These are phyloP conservation scores for Natator depressus DNA, from an alignment of 2,113 vertebrate species.

Conservation along the genomic window DNA sequence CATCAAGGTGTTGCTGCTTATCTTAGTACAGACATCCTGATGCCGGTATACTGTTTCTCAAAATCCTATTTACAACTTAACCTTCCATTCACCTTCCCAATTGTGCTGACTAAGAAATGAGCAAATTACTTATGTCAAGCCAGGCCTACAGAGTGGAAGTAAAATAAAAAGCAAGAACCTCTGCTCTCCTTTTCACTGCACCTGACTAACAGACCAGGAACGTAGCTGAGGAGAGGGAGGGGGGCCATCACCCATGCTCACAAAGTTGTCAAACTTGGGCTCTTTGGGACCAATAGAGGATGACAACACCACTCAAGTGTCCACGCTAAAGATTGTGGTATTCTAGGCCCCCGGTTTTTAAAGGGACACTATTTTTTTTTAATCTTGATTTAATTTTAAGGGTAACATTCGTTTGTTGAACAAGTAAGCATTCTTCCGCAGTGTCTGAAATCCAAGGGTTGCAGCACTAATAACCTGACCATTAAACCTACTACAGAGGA, in stretches of 20 bases:
- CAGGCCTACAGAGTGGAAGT: background rate
- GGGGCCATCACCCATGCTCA: background rate
- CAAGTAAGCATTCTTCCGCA: fast-evolving
- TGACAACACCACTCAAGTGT: background rate
- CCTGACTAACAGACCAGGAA: background rate
- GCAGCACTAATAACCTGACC: background rate
- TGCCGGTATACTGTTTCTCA: background rate
- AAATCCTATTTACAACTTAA: background rate
- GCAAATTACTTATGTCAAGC: background rate
- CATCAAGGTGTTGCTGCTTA: background rate
- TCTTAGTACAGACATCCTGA: background rate
- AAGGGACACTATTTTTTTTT: background rate
- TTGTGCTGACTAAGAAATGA: background rate
- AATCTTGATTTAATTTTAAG: background rate
- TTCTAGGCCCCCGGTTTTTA: background rate
- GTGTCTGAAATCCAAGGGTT: background rate
- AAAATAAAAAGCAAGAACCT: background rate
- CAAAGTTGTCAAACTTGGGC: background rate
- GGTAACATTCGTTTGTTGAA: background rate
- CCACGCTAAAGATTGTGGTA: background rate
- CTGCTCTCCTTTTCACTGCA: background rate
- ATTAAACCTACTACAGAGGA: background rate
- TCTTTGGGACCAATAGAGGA: background rate
- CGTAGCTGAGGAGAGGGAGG: background rate
- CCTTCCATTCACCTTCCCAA: background rate